Evolutionary conservation across 2,888 invertebrate genomes (phyloP).

Genomic region (Apotomis capreana): DNA sequence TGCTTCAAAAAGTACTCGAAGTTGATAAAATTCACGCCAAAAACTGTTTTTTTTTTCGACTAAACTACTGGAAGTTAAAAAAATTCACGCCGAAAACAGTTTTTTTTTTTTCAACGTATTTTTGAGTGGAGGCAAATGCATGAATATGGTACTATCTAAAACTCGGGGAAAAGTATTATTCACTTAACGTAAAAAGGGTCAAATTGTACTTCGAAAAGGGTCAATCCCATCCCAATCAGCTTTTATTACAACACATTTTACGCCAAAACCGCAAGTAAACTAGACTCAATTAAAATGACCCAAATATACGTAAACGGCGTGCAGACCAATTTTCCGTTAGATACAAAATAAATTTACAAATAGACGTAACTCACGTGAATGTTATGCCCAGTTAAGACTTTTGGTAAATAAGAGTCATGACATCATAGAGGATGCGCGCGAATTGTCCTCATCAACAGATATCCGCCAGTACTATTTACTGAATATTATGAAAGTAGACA

Average conservation of each 20-base stretch:
- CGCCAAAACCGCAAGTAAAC: conserved; percentile 23
- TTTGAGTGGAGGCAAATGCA: too few species aligned
- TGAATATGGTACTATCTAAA: too few species aligned
- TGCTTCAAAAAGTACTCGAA: too few species aligned
- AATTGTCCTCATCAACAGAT: conserved; percentile 54
- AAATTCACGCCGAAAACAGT: too few species aligned
- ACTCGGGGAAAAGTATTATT: too few species aligned
- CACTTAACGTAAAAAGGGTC: background rate
- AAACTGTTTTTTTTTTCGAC: too few species aligned
- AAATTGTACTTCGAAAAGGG: background rate
- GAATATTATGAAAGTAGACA: background rate
- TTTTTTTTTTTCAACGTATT: too few species aligned
- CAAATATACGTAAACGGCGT: conserved; percentile 54
- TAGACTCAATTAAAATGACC: conserved; percentile 58
- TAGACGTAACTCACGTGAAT: background rate
- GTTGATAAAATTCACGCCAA: too few species aligned
- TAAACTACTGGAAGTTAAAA: too few species aligned
- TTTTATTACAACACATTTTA: conserved; percentile 23
- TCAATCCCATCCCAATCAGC: conserved; percentile 9
- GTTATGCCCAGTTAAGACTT: background rate
- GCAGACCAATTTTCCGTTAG: conserved; percentile 51
- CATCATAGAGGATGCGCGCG: conserved; percentile 64
- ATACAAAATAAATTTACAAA: background rate
- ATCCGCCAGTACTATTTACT: conserved; percentile 46
- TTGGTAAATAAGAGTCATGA: conserved; percentile 49